Conservation (phyloP, 1,140 invertebrate genomes). For the Temnothorax longispinosus region DNA sequence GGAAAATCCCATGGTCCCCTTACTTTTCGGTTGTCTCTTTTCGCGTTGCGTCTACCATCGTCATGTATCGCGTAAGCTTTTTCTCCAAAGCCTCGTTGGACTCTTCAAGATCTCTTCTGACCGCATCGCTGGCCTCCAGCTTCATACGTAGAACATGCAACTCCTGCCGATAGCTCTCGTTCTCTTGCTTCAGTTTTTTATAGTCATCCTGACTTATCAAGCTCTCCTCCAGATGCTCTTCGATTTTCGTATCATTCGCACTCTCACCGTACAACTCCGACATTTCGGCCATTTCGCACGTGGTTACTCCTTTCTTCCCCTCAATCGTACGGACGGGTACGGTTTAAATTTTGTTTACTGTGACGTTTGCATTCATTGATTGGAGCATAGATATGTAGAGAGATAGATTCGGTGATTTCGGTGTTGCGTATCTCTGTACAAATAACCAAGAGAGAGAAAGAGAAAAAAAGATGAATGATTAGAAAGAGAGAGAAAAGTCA, state of each 20-base stretch:
- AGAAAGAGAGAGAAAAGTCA: background rate
- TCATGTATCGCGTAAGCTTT: background rate
- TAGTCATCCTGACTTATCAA: constrained; percentile 11
- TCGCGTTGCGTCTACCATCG: background rate
- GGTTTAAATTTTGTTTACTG: background rate
- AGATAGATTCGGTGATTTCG: background rate
- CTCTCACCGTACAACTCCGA: background rate
- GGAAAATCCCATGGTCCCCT: background rate
- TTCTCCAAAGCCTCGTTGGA: background rate
- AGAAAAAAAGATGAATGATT: background rate
- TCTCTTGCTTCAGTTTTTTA: constrained; percentile 62
- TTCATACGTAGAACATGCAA: constrained; percentile 74
- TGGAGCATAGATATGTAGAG: background rate
- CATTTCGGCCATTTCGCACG: too few species aligned
- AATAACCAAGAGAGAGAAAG: background rate
- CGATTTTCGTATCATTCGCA: background rate
- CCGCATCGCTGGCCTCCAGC: constrained; percentile 52
- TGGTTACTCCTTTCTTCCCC: background rate
- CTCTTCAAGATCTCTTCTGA: constrained; percentile 72
- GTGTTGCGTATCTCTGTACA: too few species aligned
- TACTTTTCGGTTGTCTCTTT: background rate
- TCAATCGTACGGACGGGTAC: too few species aligned
- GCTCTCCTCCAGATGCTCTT: background rate
- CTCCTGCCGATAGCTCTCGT: constrained; percentile 76
- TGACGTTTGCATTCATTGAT: background rate